Base-by-base conservation (phyloP, 2,888 invertebrate genomes). In the Mechanitis mazaeus region DNA sequence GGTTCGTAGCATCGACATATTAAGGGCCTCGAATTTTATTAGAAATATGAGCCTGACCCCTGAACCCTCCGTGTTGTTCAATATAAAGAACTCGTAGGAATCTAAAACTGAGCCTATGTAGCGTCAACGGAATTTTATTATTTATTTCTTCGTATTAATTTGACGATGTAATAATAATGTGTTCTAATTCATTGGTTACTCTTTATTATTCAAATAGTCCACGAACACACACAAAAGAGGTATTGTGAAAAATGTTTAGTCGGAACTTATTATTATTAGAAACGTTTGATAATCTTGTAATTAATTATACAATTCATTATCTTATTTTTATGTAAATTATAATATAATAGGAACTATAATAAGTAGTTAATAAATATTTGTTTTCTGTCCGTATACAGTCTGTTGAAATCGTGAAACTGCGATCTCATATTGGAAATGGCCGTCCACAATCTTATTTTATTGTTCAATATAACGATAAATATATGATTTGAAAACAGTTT, bases 381-480 rank as follows among this genome's bases (percentile, higher is more conserved):
- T 50, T 50, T 50, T 28, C 31, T 11, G 31, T 50, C 50, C 50
- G 5, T 28, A 47, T 50, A 31, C 31, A 56, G 50, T 58, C 20
- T 31, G 61, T 61, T 68, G 68, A 69, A 69, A 71, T 70, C 66
- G 61, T 57, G 58, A 62, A 64, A 68, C 64, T 61, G 67, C 63
- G 60, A 64, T 63, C 64, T 67, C 67, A 67, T 67, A 68, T 67
- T 66, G 66, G 69, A 67, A 64, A 64, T 54, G 56, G 59, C 56
- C 50, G 55, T 62, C 61, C 59, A 57, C 59, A 69, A 69, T 68
- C 68, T 63, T 67, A 67, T 65, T 65, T 70, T 66, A 71, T 71
- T 70, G 65, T 64, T 65, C 63, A 66, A 70, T 69, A 69, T 70
- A 69, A 69, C 67, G 58, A 69, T 69, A 69, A 65, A 68, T 68